Conservation (phyloP, 2,797 vertebrate genomes). For the Tangara arthus region DNA sequence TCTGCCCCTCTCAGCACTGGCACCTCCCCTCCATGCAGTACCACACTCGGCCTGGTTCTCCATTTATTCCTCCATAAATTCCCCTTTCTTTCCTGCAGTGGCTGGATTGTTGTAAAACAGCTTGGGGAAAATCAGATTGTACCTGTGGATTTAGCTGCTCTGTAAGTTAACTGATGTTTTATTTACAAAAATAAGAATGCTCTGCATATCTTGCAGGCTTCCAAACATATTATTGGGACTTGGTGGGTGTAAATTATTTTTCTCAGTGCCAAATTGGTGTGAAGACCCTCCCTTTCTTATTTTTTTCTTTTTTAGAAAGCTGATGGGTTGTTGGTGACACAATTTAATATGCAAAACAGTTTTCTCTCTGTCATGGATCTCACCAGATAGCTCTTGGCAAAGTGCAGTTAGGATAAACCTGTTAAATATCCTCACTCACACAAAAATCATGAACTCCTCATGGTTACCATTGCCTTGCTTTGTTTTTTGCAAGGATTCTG, state of each 20-base stretch:
- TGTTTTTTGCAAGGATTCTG: not conserved
- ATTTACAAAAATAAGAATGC: not conserved
- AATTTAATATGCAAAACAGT: not conserved
- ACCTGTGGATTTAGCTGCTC: not conserved
- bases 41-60: not conserved
- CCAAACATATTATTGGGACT: not conserved
- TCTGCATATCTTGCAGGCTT: not conserved
- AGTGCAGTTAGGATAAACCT: not conserved
- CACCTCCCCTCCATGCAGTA: accelerated
- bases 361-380: not conserved
- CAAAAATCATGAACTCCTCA: not conserved
- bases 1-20: not conserved
- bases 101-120: not conserved
- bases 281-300: not conserved
- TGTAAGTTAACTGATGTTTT: not conserved
- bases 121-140: not conserved
- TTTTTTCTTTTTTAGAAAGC: not conserved
- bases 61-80: not conserved
- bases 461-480: not conserved
- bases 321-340: not conserved
- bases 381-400: not conserved
- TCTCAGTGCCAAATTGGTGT: not conserved
- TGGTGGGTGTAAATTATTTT: not conserved
- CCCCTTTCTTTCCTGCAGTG: not conserved
- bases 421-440: not conserved